Conservation (phyloP, 2,888 invertebrate genomes). For the Stenodema calcarata region DNA sequence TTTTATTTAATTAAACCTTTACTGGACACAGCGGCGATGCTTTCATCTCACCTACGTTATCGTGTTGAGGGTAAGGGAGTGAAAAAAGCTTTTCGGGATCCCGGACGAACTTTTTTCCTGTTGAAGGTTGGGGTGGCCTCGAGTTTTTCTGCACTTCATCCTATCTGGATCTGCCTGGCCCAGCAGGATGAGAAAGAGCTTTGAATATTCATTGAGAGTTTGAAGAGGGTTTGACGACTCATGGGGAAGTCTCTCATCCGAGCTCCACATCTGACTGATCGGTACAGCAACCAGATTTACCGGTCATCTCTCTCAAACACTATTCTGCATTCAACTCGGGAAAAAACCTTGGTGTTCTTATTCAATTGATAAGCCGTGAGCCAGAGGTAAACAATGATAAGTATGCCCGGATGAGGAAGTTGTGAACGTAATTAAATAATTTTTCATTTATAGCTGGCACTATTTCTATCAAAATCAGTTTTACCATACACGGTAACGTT, state of each 20-base stretch:
- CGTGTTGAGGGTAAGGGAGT: background rate
- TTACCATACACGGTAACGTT: too few relatives aligned
- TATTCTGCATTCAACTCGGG: background rate
- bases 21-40: background rate
- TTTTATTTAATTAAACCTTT: conserved; percentile 1
- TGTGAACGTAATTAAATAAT: too few relatives aligned
- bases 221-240: conserved; percentile 38
- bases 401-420: too few relatives aligned
- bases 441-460: too few relatives aligned
- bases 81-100: background rate
- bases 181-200: background rate
- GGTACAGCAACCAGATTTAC: background rate
- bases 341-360: background rate
- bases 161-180: background rate
- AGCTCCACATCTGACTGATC: background rate
- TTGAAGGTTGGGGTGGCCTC: background rate
- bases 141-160: conserved; percentile 1
- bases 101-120: background rate
- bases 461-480: too few relatives aligned
- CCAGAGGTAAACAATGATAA: background rate
- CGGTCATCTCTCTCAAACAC: background rate
- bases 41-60: background rate
- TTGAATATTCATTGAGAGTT: conserved; percentile 32
- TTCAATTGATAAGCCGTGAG: background rate
- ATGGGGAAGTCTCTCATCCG: background rate